Conservation (phyloP, 2,888 invertebrate genomes). For the Stegana nigrithorax region DNA sequence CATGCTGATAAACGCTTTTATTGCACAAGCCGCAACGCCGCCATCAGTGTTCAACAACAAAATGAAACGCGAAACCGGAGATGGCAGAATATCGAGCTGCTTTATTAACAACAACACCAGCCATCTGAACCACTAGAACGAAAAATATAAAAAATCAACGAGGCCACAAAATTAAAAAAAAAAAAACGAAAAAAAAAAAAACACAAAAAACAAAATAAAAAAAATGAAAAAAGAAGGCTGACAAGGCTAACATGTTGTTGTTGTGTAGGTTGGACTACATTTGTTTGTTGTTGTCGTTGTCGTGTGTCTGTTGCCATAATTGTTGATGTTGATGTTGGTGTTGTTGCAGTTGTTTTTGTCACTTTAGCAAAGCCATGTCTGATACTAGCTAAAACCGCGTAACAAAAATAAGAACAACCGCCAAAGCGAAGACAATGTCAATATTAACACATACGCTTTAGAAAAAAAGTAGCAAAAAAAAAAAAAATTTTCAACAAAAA, state of each 20-base stretch:
- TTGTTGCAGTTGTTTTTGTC: no score
- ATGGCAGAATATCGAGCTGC: no score
- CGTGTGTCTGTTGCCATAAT: no score
- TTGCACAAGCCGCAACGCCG: background rate
- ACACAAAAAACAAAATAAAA: background rate
- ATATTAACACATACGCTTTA: no score
- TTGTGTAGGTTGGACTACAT: background rate
- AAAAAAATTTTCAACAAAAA: no score
- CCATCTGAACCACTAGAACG: background rate
- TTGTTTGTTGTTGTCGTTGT: background rate
- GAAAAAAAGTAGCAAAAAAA: no score
- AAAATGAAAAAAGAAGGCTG: background rate
- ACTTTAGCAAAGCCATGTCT: no score
- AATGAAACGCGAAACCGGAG: no score
- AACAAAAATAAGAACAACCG: no score
- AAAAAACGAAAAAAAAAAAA: background rate
- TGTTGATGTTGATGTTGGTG: no score
- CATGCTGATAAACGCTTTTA: background rate
- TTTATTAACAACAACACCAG: background rate
- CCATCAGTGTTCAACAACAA: background rate
- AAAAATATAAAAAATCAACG: background rate
- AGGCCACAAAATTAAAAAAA: background rate
- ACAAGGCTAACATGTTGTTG: background rate
- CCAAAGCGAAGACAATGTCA: no score
- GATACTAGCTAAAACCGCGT: no score